Evolutionary conservation across 2,888 invertebrate genomes (phyloP), one percentile per base, ranked within the genome.

Genomic region (Ceramica pisi): DNA sequence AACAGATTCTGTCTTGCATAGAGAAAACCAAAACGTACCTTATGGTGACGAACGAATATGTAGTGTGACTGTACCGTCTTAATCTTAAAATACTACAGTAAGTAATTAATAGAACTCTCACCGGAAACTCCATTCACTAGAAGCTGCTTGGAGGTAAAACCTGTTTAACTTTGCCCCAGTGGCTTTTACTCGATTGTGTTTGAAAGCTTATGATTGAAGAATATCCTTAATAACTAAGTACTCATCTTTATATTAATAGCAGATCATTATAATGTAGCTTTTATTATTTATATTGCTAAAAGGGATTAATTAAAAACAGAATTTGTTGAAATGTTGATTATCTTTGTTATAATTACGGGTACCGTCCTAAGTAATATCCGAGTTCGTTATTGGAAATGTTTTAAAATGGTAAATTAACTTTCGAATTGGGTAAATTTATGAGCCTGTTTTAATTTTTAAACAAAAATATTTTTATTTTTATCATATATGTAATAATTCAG

Each of bases 101-200:
- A 46, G 48, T 56, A 67, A 60, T 66, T n/a, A 64, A 63, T 16
- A 26, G 26, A 51, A 48, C 12, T 41, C 46, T 67, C 21, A 75
- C 57, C 35, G 55, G 63, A 69, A 64, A 60, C 55, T 51, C 35
- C 14, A 23, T 64, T 67, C 56, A 26, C 46, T 67, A 67, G 65
- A 73, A 67, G 71, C 57, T 72, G 71, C 12, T 55, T 38, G 23
- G 26, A 14, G 14, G 14, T 63, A 65, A 67, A 56, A 60, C 44
- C 46, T 60, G 38, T 75, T 65, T 55, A 73, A 78, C 73, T 69
- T 21, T 21, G 35, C 38, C 41, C n/a, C 26, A 23, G 41, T 12
- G 16, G 53, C 53, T 59, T 69, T 67, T 74, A 70, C 23, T 62
- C 38, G 38, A 57, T 78, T 57, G 53, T 50, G 19, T 66, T 69